These are phyloP conservation scores for Rhopalosiphum nymphaeae DNA, from an alignment of 2,888 invertebrate genomes.

Conservation along the genomic window DNA sequence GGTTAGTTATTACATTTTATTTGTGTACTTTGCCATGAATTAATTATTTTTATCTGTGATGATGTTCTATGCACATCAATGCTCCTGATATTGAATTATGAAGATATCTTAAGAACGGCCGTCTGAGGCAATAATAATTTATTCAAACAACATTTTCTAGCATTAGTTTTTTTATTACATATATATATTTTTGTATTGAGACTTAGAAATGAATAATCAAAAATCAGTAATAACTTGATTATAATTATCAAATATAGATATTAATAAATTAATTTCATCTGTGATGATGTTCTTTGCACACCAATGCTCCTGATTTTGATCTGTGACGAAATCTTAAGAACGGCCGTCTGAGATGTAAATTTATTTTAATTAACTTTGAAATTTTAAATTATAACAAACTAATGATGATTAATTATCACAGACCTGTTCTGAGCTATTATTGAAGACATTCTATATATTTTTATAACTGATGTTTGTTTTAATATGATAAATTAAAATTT, in stretches of 20 bases:
- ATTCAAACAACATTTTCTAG: neutral
- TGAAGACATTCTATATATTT: neutral
- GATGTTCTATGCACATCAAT: slow-evolving; percentile 32
- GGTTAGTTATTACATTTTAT: too few species aligned
- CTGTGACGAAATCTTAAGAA: slow-evolving; percentile 29
- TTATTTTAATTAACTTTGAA: neutral
- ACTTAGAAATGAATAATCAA: too few species aligned
- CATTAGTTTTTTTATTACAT: too few species aligned
- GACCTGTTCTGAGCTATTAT: slow-evolving; percentile 25
- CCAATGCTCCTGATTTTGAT: neutral
- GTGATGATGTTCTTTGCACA: slow-evolving; percentile 27
- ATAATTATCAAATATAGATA: too few species aligned
- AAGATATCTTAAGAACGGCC: slow-evolving; percentile 47
- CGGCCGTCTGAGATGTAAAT: slow-evolving; percentile 16
- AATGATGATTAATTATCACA: slow-evolving; percentile 30
- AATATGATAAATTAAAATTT: neutral
- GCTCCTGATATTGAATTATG: neutral
- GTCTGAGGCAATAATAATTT: slow-evolving; percentile 1
- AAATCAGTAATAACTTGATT: too few species aligned
- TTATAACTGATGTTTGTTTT: neutral
- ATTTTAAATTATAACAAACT: neutral
- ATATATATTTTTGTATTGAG: neutral
- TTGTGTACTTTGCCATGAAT: neutral
- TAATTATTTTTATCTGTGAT: slow-evolving; percentile 11
- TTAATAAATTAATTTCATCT: neutral